A percentile compares a stretch with the other conserved stretches of the same genome.
phyloP scores from a whole-genome alignment of 2,113 vertebrate genomes.

The Rhineura floridana region DNA sequence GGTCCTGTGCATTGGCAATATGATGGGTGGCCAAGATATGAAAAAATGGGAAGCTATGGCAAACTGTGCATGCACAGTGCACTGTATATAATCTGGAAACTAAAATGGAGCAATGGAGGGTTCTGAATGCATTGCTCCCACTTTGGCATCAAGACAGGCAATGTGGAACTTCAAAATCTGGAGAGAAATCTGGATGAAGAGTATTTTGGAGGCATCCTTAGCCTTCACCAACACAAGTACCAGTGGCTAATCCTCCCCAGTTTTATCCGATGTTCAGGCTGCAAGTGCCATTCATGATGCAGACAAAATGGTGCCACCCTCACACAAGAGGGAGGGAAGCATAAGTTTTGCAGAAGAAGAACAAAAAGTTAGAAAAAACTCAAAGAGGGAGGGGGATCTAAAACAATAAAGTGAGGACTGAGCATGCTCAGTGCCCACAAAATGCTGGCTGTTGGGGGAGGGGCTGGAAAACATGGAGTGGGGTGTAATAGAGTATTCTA shows the following conservation, averaged over 20 bases:
- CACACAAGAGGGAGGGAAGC: too few species aligned
- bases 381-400: too few species aligned
- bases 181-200: background rate
- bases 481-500: too few species aligned
- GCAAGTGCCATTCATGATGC: too few species aligned
- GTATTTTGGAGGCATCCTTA: background rate
- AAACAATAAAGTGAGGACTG: too few species aligned
- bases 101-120: background rate
- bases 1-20: background rate
- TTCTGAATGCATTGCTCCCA: background rate
- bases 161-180: background rate
- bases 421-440: too few species aligned
- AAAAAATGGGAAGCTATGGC: background rate
- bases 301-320: too few species aligned
- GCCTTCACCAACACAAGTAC: background rate
- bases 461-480: too few species aligned
- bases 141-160: background rate
- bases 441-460: too few species aligned
- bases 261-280: background rate
- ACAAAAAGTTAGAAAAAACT: too few species aligned
- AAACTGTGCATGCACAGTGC: background rate
- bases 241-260: background rate
- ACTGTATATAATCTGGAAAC: background rate
- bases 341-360: too few species aligned
- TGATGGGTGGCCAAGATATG: background rate